Base-by-base conservation (phyloP, 2,888 invertebrate species). In the Megastigmus dorsalis region DNA sequence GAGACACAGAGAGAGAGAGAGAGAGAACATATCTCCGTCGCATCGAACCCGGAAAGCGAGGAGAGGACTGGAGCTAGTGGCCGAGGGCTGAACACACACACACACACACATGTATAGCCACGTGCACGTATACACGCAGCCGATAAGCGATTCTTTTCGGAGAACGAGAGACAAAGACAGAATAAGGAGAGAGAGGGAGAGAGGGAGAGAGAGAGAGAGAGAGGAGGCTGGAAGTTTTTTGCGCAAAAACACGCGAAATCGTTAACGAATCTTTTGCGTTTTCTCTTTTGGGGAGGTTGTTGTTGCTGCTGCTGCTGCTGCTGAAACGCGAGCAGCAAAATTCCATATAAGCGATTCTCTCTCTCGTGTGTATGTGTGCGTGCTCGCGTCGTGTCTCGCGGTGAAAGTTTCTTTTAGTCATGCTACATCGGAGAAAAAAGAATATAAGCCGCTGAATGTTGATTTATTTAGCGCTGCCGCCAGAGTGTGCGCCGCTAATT, bases 11-110 rank as follows among this genome's bases (percentile, higher is more conserved):
- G 48, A 57, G 26, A 59, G 59, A 57, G n/a, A 33, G 67, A 48
- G 68, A 48, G 18, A 20, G 54, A 55, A 18, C 33, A 33, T 73
- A 73, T 69, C 68, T 69, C 30, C 18, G 71, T 54, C 63, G 69
- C 73, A 77, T 77, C 77, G 74, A 77, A 77, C 77, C 77, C 77
- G 77, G 77, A 77, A 77, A 77, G 70, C 76, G 15, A 52, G 48
- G 43, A 63, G 69, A 30, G 43, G 70, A 10, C 13, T 9, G 23
- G n/a, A 18, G 52, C 55, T 41, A 28, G 18, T 15, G 15, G 43
- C 28, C 41, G 41, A 18, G 60, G 7, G 43, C 50, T 43, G 23
- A 10, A 13, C 15, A 43, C 23, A 23, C 26, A n/a, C 43, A n/a
- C 43, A 43, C 63, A 26, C 62, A 62, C 50, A 15, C n/a, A n/a